Conservation (phyloP, 2,113 vertebrate genomes). For the Ictidomys tridecemlineatus region DNA sequence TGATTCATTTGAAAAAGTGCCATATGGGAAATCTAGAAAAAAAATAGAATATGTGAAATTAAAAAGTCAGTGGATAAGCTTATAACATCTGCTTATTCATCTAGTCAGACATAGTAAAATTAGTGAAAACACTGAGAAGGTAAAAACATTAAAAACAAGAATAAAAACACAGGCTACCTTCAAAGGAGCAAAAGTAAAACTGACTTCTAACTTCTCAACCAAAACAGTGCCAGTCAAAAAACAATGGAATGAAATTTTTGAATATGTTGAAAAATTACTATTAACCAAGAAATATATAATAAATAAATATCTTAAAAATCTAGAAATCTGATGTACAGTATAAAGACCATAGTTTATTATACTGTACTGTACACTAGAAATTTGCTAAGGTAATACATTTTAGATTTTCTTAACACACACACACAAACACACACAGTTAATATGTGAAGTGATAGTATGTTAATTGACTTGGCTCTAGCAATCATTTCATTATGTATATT, state of each 20-base stretch:
- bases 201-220: constrained; percentile 5
- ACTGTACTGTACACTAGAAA: not conserved
- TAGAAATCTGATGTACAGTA: not conserved
- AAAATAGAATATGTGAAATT: not conserved
- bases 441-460: too few relatives aligned
- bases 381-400: not conserved
- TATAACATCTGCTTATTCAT: not conserved
- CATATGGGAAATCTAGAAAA: not conserved
- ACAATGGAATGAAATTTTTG: not conserved
- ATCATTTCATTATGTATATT: not conserved
- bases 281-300: not conserved
- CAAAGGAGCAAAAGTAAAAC: not conserved
- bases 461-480: not conserved
- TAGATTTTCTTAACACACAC: not conserved
- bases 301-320: not conserved
- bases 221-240: not conserved
- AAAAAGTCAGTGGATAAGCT: not conserved
- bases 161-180: not conserved
- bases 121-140: not conserved
- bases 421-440: not conserved
- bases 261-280: not conserved
- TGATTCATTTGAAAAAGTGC: not conserved
- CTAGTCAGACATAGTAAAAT: not conserved
- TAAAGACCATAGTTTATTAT: not conserved
- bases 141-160: not conserved